Evolutionary conservation across 2,888 invertebrate genomes (phyloP).

Genomic region (Dolichopus griseipennis): DNA sequence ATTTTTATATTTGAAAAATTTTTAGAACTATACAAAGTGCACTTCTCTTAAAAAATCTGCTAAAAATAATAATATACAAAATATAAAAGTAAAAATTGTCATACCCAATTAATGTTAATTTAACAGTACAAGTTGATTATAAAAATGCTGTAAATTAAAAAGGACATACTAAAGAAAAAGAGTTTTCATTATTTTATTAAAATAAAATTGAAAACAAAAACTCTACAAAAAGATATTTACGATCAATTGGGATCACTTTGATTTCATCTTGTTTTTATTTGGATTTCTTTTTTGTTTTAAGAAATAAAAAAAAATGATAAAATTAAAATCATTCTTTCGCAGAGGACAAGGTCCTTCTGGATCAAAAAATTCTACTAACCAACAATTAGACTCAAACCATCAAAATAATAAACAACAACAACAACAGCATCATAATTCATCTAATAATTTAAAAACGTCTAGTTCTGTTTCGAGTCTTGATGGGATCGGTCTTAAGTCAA

Average conservation of each 20-base stretch:
- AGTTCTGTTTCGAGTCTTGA: conserved; percentile 59
- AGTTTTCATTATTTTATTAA: no score
- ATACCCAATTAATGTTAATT: no score
- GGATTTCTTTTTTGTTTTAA: not conserved
- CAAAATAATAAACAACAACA: conserved; percentile 24
- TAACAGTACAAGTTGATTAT: no score
- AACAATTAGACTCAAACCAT: conserved; percentile 11
- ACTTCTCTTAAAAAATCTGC: not conserved
- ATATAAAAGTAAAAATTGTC: not conserved
- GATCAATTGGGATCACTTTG: not conserved
- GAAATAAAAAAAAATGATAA: conserved; percentile 68
- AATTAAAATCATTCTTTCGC: conserved; percentile 85
- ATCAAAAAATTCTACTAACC: conserved; percentile 26
- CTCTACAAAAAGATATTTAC: not conserved
- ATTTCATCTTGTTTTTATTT: no score
- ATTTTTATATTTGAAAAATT: not conserved
- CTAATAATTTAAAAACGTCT: conserved; percentile 47
- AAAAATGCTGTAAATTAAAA: not conserved
- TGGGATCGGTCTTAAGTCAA: conserved; percentile 46
- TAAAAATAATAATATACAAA: not conserved
- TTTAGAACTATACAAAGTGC: not conserved
- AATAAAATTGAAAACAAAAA: not conserved
- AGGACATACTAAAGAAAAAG: not conserved
- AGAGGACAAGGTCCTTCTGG: conserved; percentile 61
- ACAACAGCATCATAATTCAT: conserved; percentile 9